Evolutionary conservation across 2,888 invertebrate genomes (phyloP).

Genomic region (Deilephila porcellus): DNA sequence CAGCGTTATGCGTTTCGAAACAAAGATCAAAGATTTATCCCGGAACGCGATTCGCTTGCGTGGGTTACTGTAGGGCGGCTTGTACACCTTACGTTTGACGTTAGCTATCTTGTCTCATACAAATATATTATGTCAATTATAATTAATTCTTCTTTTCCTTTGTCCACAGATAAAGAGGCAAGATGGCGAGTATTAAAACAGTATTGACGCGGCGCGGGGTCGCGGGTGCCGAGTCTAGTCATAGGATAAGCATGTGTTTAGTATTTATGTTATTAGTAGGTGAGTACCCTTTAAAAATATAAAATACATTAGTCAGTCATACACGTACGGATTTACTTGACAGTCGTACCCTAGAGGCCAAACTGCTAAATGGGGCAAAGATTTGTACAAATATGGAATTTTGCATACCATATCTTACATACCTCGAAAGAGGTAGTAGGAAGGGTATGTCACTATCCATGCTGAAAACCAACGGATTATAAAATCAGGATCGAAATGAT

Average conservation of each 20-base stretch:
- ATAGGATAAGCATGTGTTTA: conserved; percentile 69
- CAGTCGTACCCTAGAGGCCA: too few species aligned
- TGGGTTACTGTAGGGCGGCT: too few species aligned
- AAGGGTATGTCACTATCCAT: neutral
- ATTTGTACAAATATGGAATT: too few species aligned
- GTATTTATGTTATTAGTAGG: conserved; percentile 68
- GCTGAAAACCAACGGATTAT: neutral
- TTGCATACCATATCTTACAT: too few species aligned
- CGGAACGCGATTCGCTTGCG: too few species aligned
- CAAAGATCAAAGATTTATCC: too few species aligned
- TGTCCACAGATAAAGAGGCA: conserved; percentile 62
- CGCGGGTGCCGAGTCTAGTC: conserved; percentile 65
- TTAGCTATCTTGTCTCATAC: too few species aligned
- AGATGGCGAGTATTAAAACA: conserved; percentile 65
- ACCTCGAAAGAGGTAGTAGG: too few species aligned
- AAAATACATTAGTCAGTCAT: neutral
- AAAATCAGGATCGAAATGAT: too few species aligned
- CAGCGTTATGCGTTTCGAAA: too few species aligned
- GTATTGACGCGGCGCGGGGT: conserved; percentile 53
- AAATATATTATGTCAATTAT: neutral
- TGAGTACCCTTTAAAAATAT: conserved; percentile 48
- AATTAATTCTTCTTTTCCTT: conserved; percentile 43
- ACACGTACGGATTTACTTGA: neutral
- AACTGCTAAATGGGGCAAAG: too few species aligned
- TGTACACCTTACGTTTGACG: too few species aligned